Conservation (phyloP, 1,140 invertebrate genomes). For the Sarcophaga bullata region DNA sequence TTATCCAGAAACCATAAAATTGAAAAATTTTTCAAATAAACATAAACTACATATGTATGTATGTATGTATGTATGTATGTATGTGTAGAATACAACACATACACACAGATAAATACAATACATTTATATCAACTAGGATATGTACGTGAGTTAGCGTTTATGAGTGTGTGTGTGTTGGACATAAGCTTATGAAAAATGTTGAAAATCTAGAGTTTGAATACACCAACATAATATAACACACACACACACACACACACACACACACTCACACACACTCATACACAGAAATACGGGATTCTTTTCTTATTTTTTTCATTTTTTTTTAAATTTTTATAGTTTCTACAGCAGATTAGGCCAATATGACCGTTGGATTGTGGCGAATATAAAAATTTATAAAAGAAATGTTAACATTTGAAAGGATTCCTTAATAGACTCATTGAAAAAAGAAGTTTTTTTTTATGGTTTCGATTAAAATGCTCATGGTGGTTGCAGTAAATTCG, state of each 20-base stretch:
- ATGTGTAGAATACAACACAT: background rate
- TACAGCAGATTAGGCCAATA: background rate
- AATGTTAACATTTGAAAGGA: too few species aligned
- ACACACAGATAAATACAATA: background rate
- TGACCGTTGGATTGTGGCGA: background rate
- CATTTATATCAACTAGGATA: background rate
- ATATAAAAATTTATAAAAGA: background rate
- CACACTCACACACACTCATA: too few species aligned
- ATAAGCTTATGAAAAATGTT: conserved; percentile 3
- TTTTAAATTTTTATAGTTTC: background rate
- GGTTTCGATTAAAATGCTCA: too few species aligned
- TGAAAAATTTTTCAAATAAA: conserved; percentile 37
- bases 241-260: background rate
- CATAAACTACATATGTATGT: background rate
- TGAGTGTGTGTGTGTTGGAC: too few species aligned
- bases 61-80: background rate
- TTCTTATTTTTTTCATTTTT: too few species aligned
- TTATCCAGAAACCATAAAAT: conserved; percentile 40
- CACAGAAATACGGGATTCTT: too few species aligned
- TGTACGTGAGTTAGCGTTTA: background rate
- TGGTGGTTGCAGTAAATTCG: too few species aligned
- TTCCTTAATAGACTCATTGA: too few species aligned
- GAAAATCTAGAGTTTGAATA: background rate
- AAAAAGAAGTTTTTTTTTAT: too few species aligned
- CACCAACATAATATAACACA: background rate